phyloP scores from a whole-genome alignment of 2,888 invertebrate genomes.

The Apodemia zela region DNA sequence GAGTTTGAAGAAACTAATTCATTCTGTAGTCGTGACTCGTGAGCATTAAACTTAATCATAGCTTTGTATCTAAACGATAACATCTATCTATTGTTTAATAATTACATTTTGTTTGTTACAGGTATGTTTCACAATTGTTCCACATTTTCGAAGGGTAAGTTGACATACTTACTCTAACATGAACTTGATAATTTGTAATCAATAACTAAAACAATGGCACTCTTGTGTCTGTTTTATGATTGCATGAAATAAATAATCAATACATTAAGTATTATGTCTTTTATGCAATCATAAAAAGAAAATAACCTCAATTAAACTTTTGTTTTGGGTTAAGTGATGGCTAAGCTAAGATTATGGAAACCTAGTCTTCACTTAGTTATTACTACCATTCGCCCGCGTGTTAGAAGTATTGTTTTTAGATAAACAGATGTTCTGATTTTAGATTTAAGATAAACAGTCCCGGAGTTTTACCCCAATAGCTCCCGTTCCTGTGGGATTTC shows the following conservation, averaged over 20 bases:
- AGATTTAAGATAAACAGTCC: no score
- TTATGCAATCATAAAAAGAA: no score
- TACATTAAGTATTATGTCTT: neutral
- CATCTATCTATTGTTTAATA: conserved; percentile 46
- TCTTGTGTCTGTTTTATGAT: neutral
- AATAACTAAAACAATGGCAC: conserved; percentile 4
- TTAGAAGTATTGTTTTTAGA: no score
- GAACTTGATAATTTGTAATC: neutral
- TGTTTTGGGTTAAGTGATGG: no score
- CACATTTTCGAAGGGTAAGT: conserved; percentile 34
- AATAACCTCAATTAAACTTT: no score
- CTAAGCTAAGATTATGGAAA: no score
- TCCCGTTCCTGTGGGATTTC: no score
- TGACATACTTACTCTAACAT: conserved; percentile 4
- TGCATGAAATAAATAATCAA: neutral
- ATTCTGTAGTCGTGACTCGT: conserved; percentile 16
- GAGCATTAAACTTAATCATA: conserved; percentile 17
- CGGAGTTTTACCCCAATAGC: no score
- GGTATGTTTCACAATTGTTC: conserved; percentile 54
- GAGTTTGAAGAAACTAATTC: conserved; percentile 9
- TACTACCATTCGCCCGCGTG: no score
- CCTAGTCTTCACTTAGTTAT: no score
- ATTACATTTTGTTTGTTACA: conserved; percentile 68
- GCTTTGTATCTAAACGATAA: conserved; percentile 34
- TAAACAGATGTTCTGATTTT: no score